Evolutionary conservation across 2,797 vertebrate species (phyloP).

Genomic region (Anguilla pacifica): DNA sequence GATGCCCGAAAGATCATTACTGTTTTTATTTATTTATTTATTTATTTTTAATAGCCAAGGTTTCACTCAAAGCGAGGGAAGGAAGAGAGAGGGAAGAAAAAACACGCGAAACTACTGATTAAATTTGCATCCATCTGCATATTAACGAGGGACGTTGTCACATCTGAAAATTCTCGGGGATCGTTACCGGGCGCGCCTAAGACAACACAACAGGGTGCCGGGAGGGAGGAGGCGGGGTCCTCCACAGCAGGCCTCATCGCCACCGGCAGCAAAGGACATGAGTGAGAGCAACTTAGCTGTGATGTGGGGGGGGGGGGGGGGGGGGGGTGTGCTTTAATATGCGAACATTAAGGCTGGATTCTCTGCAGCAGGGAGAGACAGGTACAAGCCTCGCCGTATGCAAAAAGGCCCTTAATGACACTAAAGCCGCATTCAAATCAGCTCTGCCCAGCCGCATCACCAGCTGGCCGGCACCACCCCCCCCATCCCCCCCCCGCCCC

Average conservation of each 20-base stretch:
- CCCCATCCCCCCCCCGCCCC: neutral
- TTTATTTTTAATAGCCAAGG: neutral
- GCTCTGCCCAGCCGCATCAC: neutral
- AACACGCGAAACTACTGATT: constrained; percentile 24
- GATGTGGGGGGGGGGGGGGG: neutral
- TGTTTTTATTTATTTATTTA: neutral
- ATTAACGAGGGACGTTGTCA: constrained; percentile 31
- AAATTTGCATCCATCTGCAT: constrained; percentile 39
- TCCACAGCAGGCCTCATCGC: constrained; percentile 10
- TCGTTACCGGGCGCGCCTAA: neutral
- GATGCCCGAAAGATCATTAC: constrained; percentile 8
- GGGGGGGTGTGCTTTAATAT: neutral
- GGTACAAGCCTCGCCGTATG: neutral
- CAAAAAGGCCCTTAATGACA: neutral
- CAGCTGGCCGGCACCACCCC: neutral
- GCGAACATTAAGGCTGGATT: neutral
- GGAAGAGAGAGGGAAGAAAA: neutral
- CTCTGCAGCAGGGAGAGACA: neutral
- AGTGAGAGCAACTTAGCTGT: neutral
- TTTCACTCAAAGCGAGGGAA: constrained; percentile 14
- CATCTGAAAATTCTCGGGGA: constrained; percentile 21
- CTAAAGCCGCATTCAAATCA: neutral
- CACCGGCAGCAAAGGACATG: neutral
- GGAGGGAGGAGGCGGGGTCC: neutral
- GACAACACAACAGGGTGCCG: constrained; percentile 5